These are phyloP conservation scores for Pterocles orientalis DNA, from an alignment of 2,113 vertebrate genomes.

Conservation along the genomic window DNA sequence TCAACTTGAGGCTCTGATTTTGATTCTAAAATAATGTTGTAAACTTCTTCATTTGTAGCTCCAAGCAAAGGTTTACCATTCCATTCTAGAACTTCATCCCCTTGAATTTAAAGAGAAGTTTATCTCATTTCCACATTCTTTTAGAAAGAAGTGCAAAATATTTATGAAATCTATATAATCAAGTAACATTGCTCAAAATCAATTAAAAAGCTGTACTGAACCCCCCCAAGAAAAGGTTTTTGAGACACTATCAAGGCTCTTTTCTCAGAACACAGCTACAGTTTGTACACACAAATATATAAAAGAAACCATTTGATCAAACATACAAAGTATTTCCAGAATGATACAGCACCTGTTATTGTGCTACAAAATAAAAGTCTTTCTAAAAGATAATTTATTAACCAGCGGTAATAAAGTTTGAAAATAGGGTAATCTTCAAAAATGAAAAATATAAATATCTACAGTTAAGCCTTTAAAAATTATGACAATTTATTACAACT, in stretches of 20 bases:
- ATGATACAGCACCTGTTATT: conserved; percentile 32
- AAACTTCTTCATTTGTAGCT: conserved; percentile 99
- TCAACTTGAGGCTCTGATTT: conserved; percentile 99
- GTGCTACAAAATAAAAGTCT: conserved; percentile 13
- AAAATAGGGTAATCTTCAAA: not conserved
- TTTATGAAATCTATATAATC: conserved; percentile 37
- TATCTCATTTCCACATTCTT: conserved; percentile 54
- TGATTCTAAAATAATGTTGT: conserved; percentile 99
- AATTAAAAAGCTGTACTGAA: not conserved
- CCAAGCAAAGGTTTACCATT: conserved; percentile 96
- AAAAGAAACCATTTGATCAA: not conserved
- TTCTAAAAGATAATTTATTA: not conserved
- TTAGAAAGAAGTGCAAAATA: conserved; percentile 51
- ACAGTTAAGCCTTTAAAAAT: not conserved
- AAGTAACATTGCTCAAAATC: not conserved
- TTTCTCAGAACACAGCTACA: not conserved
- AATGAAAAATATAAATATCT: not conserved
- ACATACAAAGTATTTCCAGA: conserved; percentile 20
- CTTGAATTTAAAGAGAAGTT: conserved; percentile 83
- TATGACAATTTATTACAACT: not conserved
- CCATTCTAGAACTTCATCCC: conserved; percentile 98
- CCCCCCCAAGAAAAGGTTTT: not conserved
- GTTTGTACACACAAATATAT: not conserved
- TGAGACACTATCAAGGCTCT: not conserved
- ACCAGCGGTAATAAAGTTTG: not conserved